Conservation (phyloP, 2,113 vertebrate genomes). For the Phylloscopus trochilus region DNA sequence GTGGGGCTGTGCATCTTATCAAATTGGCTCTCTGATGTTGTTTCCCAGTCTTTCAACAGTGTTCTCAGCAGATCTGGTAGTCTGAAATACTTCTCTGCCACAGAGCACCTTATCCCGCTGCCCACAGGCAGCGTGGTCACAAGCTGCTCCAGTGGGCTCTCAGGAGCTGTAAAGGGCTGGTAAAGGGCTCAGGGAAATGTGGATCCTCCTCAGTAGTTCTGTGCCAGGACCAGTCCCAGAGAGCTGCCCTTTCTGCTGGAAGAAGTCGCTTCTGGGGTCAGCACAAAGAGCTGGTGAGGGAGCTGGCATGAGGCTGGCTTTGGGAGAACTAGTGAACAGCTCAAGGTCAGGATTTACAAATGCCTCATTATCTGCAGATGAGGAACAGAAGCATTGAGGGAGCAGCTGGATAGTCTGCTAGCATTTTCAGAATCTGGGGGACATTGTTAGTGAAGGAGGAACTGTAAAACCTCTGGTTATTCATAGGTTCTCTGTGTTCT, state of each 20-base stretch:
- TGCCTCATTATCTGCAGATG: not conserved
- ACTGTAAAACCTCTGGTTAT: not conserved
- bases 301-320: not conserved
- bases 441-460: not conserved
- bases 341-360: not conserved
- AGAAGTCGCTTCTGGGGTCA: not conserved
- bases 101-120: fast-evolving
- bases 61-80: not conserved
- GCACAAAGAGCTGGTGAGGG: not conserved
- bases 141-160: not conserved
- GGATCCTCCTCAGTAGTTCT: not conserved
- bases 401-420: slow-evolving; percentile 1
- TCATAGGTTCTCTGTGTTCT: not conserved
- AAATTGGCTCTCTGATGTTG: not conserved
- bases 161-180: not conserved
- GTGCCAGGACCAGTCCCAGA: not conserved
- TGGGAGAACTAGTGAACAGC: not conserved
- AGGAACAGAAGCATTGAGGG: slow-evolving; percentile 6
- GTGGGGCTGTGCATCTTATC: not conserved
- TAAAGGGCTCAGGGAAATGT: not conserved
- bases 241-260: not conserved
- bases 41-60: not conserved
- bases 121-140: not conserved
- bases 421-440: not conserved
- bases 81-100: not conserved